Conservation (phyloP, 2,113 vertebrate species). For the Cisticola juncidis region DNA sequence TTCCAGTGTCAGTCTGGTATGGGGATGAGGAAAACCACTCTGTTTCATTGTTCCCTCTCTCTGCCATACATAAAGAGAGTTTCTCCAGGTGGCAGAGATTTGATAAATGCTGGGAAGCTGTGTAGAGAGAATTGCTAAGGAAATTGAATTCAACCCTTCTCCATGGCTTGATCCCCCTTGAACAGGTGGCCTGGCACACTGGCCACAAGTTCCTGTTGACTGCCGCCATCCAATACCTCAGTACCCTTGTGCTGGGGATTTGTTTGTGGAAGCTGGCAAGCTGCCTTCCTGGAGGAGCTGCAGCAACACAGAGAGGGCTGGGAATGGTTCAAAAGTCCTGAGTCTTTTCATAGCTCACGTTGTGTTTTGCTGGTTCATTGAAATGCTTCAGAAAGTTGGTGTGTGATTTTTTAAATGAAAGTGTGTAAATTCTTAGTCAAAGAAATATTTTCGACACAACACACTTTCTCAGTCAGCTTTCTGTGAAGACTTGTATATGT, state of each 20-base stretch:
- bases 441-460: neutral
- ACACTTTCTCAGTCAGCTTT: neutral
- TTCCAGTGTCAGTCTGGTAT: neutral
- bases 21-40: neutral
- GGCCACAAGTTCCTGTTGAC: constrained; percentile 13
- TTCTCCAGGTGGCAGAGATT: constrained; percentile 17
- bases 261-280: constrained; percentile 21
- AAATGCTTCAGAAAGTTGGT: neutral
- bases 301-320: neutral
- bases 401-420: neutral
- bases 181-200: constrained; percentile 48
- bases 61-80: neutral
- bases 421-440: neutral
- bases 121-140: neutral
- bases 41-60: neutral
- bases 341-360: neutral
- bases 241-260: neutral
- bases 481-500: accelerated
- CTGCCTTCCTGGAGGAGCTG: neutral
- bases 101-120: constrained; percentile 1
- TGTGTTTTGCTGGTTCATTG: neutral
- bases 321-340: neutral
- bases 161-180: neutral
- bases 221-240: neutral
- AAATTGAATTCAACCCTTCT: neutral